A percentile compares a stretch with the other conserved stretches of the same genome.
Conservation (phyloP, 2,113 vertebrate genomes). For the Onychostruthus taczanowskii region DNA sequence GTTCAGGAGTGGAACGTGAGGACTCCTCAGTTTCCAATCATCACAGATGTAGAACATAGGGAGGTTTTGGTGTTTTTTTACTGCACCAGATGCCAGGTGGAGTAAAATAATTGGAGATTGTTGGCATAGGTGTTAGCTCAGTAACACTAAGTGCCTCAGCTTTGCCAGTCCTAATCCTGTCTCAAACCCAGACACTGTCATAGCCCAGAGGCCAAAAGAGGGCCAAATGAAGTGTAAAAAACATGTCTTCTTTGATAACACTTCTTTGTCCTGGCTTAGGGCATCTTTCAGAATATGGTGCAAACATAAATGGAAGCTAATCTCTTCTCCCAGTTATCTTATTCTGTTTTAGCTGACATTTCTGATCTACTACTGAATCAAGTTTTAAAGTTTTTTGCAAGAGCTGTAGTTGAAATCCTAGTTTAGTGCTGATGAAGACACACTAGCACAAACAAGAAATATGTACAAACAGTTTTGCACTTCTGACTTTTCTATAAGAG, state of each 20-base stretch:
- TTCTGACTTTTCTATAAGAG: not conserved
- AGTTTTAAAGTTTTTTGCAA: not conserved
- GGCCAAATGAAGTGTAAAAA: not conserved
- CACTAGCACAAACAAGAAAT: not conserved
- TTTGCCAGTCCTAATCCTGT: not conserved
- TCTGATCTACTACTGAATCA: not conserved
- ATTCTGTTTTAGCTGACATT: not conserved
- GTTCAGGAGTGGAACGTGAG: not conserved
- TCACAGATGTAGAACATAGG: not conserved
- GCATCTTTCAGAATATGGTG: not conserved
- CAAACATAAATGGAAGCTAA: not conserved
- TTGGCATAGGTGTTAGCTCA: not conserved
- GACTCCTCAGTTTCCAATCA: not conserved
- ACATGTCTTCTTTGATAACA: not conserved
- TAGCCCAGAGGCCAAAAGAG: not conserved
- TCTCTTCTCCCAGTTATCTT: not conserved
- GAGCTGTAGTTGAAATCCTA: not conserved
- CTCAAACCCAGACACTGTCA: fast-evolving
- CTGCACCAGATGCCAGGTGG: not conserved
- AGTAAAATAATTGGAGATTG: not conserved
- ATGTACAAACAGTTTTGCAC: not conserved
- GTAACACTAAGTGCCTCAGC: not conserved
- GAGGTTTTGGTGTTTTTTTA: not conserved
- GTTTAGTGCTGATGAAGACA: not conserved
- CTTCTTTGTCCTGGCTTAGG: not conserved